Evolutionary conservation across 2,888 invertebrate species (phyloP).

Genomic region (Idaea straminata): DNA sequence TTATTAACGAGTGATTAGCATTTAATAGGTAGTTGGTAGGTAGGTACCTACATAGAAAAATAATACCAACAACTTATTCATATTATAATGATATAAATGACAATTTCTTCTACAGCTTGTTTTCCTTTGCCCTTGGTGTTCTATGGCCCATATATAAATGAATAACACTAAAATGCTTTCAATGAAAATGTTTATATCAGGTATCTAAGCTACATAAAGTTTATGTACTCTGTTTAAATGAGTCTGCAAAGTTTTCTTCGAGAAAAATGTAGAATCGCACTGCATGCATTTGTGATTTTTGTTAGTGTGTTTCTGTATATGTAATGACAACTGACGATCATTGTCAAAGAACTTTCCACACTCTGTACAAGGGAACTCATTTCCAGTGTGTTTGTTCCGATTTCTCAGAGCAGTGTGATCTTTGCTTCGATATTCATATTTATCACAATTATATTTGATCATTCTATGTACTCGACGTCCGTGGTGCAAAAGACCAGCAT

Average conservation of each 20-base stretch:
- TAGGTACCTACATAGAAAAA: no score
- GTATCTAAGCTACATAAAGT: neutral
- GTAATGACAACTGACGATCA: constrained; percentile 42
- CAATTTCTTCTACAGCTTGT: no score
- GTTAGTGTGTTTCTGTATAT: constrained; percentile 53
- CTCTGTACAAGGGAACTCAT: constrained; percentile 48
- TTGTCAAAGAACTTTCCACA: constrained; percentile 58
- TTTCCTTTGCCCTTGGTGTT: no score
- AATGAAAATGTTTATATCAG: no score
- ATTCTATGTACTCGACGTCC: constrained; percentile 45
- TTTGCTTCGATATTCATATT: constrained; percentile 48
- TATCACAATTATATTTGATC: constrained; percentile 45
- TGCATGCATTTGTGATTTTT: constrained; percentile 40
- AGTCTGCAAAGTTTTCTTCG: neutral
- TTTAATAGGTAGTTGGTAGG: no score
- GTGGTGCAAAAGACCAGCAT: constrained; percentile 57
- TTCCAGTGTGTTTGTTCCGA: constrained; percentile 42
- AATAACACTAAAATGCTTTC: no score
- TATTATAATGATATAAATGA: no score
- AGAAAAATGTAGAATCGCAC: neutral
- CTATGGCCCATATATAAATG: no score
- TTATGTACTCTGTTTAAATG: neutral
- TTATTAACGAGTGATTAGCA: no score
- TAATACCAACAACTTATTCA: no score
- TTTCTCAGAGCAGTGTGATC: constrained; percentile 35